Percentiles rank a stretch among this genome's conserved stretches.
These are phyloP conservation scores for Vulpes ferrilata DNA, from an alignment of 2,113 vertebrate genomes.

Conservation along the genomic window DNA sequence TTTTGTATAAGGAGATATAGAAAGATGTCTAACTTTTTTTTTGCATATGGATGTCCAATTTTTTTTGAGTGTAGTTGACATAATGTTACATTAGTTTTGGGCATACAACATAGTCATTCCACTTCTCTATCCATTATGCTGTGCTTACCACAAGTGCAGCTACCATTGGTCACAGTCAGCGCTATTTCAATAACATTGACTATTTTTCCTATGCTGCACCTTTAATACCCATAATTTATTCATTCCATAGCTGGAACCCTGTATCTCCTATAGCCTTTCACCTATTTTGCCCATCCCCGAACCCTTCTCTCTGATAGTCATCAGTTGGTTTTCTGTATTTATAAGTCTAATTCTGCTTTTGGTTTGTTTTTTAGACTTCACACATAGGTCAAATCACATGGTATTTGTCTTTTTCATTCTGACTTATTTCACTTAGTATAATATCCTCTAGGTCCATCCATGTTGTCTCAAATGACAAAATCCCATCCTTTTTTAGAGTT, in stretches of 20 bases:
- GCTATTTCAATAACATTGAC: background rate
- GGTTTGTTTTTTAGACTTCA: background rate
- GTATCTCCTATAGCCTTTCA: background rate
- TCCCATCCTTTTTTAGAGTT: too few relatives aligned
- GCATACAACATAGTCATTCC: background rate
- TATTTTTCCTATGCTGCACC: background rate
- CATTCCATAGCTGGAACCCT: background rate
- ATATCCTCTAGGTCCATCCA: background rate
- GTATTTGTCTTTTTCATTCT: background rate
- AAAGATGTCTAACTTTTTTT: background rate
- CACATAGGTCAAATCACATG: background rate
- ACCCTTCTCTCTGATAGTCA: background rate
- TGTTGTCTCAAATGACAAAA: background rate
- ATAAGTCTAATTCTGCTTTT: background rate
- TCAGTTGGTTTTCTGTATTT: background rate
- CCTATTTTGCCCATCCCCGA: background rate
- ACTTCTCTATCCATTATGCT: background rate
- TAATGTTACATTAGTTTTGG: background rate
- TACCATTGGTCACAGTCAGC: background rate
- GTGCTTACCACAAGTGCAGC: background rate
- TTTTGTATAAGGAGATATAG: background rate
- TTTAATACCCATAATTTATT: background rate
- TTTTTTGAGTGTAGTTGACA: background rate
- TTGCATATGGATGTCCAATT: background rate
- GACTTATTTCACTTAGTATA: background rate